Evolutionary conservation across 1,140 invertebrate genomes (phyloP).

Genomic region (Ditylenchus dipsaci): DNA sequence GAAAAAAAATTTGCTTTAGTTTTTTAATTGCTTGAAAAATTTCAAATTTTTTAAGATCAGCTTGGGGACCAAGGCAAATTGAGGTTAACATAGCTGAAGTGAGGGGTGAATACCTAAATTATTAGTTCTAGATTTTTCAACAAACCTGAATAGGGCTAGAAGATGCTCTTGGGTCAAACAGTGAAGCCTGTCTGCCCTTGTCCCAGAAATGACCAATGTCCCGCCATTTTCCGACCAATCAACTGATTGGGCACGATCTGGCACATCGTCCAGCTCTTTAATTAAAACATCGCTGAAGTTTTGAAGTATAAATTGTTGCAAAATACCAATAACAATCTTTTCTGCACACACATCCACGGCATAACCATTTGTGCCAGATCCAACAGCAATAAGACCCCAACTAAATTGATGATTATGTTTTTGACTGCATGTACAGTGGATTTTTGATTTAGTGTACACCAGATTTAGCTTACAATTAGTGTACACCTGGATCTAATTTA

Average conservation of each 20-base stretch:
- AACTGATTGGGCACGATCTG: constrained; percentile 27
- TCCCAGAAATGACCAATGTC: constrained; percentile 37
- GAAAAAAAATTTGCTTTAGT: no score
- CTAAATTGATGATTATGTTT: background rate
- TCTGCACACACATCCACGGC: constrained; percentile 53
- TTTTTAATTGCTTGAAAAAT: no score
- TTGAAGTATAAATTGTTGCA: background rate
- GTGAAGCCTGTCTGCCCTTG: constrained; percentile 34
- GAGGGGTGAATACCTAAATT: no score
- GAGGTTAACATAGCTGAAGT: no score
- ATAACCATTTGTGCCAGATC: constrained; percentile 44
- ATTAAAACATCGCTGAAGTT: constrained; percentile 19
- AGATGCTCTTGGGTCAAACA: constrained; percentile 40
- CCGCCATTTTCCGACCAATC: constrained; percentile 41
- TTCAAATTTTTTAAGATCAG: no score
- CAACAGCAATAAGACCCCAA: constrained; percentile 40
- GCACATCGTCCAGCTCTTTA: constrained; percentile 13
- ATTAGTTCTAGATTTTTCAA: no score
- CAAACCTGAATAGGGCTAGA: constrained; percentile 22
- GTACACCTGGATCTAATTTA: no score
- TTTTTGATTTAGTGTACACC: no score
- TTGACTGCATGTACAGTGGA: no score
- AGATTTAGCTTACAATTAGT: no score
- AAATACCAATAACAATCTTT: constrained; percentile 26
- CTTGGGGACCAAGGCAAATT: no score